Evolutionary conservation across 2,797 vertebrate genomes (phyloP), one percentile per base, ranked within the genome.

Genomic region (Oreortyx pictus): DNA sequence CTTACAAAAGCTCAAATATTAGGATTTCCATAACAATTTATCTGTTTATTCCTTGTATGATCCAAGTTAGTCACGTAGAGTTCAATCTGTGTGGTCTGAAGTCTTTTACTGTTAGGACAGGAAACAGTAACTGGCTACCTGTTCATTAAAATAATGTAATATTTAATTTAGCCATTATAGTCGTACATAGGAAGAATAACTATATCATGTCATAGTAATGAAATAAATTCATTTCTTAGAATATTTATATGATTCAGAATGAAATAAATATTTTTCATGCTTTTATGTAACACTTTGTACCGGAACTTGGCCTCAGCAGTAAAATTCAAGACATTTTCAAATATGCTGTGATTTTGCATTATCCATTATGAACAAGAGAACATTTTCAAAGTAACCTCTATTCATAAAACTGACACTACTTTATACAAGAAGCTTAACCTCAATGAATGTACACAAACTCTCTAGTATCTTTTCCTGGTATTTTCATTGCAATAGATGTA

Each of bases 1-100:
- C 88, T 92, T 93, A 66, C 16, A 44, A 33, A 25, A 79, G 70
- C 59, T 93, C 65, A 94, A 91, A 92, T 94, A 92, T 87, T 92
- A 89, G 85, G 91, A 86, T 94, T 92, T 91, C 49, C 0, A 0
- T 70, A 37, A 15, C 72, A 23, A 66, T 82, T 93, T 62, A 83
- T 8, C 75, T 96, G 92, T 95, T 96, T 96, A 94, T 86, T 76
- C 20, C 37, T 0, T 46, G 47, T 44, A 14, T 74, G 72, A 91
- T 75, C 60, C 39, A 83, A 79, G 78, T 67, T 77, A 91, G 25
- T 25, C 33, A 39, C 33, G 19, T 29, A 64, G 44, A 88, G 41
- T 39, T 86, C 60, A 92, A 86, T 90, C 82, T 96, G 95, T 96
- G 95, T 96, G 96, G 95, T 96, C 95, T 89, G 14, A 7, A 54